These are phyloP conservation scores for Thymelicus sylvestris DNA, from an alignment of 2,888 invertebrate genomes.

Conservation along the genomic window DNA sequence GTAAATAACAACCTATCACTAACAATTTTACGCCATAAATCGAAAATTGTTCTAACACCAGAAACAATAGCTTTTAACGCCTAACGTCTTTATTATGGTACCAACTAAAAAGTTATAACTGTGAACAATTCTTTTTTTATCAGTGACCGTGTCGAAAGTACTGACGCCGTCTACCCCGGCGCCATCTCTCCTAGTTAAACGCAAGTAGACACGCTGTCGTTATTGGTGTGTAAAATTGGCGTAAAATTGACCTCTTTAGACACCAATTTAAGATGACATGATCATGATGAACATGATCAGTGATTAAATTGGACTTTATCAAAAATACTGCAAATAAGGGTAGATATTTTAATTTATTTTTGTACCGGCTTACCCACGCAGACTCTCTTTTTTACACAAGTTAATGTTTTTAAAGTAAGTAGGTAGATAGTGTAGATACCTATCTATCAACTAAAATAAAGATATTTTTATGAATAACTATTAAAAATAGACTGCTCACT, in stretches of 20 bases:
- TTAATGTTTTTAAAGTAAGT: no score
- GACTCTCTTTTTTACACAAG: no score
- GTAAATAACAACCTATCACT: constrained; percentile 24
- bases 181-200: constrained; percentile 63
- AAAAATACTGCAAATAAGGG: no score
- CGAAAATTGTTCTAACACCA: constrained; percentile 46
- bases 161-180: constrained; percentile 58
- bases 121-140: constrained; percentile 54
- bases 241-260: constrained; percentile 28
- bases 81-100: constrained; percentile 54
- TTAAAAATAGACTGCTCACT: no score
- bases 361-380: no score
- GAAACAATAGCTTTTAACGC: constrained; percentile 43
- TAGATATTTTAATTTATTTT: no score
- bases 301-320: no score
- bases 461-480: no score
- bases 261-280: neutral
- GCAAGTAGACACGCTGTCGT: constrained; percentile 44
- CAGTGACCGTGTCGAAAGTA: constrained; percentile 61
- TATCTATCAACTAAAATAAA: no score
- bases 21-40: constrained; percentile 44
- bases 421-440: no score
- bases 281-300: no score
- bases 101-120: constrained; percentile 40
- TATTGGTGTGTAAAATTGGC: constrained; percentile 26